Conservation (phyloP, 2,113 vertebrate genomes). For the Taurulus bubalis region DNA sequence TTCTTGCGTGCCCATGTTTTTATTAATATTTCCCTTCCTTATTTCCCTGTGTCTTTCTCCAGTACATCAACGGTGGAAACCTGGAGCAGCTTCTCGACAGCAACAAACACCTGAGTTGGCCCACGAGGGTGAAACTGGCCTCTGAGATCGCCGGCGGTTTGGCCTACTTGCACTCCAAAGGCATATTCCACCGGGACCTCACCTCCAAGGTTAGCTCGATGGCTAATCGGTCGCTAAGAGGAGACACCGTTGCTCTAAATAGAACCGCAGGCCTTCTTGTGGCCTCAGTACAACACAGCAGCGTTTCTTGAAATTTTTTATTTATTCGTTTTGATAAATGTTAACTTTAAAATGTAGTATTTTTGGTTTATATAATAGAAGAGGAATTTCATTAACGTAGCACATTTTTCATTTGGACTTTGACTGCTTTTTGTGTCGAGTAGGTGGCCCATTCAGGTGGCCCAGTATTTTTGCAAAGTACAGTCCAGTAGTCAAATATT, state of each 20-base stretch:
- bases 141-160: constrained; percentile 92
- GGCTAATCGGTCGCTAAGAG: constrained; percentile 17
- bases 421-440: not conserved
- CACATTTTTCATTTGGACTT: no score
- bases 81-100: constrained; percentile 96
- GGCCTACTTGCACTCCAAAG: constrained; percentile 94
- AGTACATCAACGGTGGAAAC: constrained; percentile 99
- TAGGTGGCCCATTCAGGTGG: no score
- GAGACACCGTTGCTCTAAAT: not conserved
- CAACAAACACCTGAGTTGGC: constrained; percentile 93
- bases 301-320: not conserved
- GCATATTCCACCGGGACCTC: constrained; percentile 98
- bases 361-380: not conserved
- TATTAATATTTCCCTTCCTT: not conserved
- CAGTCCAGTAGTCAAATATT: not conserved
- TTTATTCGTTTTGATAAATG: no score
- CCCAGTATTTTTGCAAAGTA: no score
- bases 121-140: constrained; percentile 90
- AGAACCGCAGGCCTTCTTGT: not conserved
- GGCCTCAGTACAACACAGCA: not conserved
- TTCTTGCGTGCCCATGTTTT: not conserved
- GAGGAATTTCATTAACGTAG: no score
- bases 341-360: not conserved
- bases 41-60: constrained; percentile 39
- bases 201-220: constrained; percentile 92